A percentile compares a stretch with the other conserved stretches of the same genome.
Conservation (phyloP, 2,113 vertebrate species). For the Malurus cyaneus region DNA sequence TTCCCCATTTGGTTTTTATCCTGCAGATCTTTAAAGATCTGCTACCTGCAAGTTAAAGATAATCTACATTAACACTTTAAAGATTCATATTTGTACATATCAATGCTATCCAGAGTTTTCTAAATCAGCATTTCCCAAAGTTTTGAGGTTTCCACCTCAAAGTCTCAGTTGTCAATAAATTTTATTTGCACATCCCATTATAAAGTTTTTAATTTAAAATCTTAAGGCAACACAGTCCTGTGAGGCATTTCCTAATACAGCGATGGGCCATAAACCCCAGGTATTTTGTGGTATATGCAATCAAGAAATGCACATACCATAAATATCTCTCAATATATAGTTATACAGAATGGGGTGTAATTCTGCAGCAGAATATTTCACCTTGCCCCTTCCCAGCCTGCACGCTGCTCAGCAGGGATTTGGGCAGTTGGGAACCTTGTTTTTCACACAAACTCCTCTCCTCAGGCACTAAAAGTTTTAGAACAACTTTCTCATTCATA, state of each 20-base stretch:
- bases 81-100: not conserved
- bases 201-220: not conserved
- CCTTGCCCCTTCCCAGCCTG: not conserved
- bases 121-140: not conserved
- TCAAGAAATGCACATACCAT: not conserved
- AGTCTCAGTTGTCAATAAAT: not conserved
- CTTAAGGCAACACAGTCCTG: not conserved
- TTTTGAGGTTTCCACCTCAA: not conserved
- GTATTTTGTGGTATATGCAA: not conserved
- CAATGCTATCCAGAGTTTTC: not conserved
- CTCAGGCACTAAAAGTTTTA: not conserved
- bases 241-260: not conserved
- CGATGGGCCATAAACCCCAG: not conserved
- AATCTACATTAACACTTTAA: not conserved
- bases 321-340: no score
- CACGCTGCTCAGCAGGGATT: not conserved
- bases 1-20: not conserved
- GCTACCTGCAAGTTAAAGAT: not conserved
- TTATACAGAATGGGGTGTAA: fast-evolving
- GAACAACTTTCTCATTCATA: not conserved
- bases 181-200: not conserved
- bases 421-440: not conserved
- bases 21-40: not conserved
- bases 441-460: not conserved
- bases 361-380: not conserved